These are phyloP conservation scores for Piliocolobus tephrosceles DNA, from an alignment of 2,113 vertebrate species.

Conservation along the genomic window DNA sequence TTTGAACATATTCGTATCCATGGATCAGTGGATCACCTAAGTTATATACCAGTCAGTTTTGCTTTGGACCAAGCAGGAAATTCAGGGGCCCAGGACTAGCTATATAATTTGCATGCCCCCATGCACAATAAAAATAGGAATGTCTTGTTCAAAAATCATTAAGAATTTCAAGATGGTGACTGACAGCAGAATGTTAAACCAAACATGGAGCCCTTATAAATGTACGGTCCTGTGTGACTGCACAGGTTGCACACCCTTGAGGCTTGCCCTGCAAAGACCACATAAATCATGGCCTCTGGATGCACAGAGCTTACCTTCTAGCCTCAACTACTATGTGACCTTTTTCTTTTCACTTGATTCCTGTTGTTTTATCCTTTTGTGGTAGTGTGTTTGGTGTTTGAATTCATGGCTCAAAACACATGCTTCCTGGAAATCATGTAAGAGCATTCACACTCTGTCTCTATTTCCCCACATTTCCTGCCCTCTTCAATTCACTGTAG, in stretches of 20 bases:
- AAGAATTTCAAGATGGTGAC: not conserved
- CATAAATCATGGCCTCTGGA: rapidly evolving
- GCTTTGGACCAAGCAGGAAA: not conserved
- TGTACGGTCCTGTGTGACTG: not conserved
- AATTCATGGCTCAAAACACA: not conserved
- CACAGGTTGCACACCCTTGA: rapidly evolving
- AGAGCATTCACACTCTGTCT: not conserved
- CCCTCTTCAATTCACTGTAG: not conserved
- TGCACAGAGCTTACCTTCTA: not conserved
- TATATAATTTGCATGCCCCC: not conserved
- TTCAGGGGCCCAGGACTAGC: not conserved
- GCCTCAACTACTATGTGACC: not conserved
- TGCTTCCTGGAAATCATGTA: not conserved
- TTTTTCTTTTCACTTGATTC: not conserved
- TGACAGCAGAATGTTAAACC: not conserved
- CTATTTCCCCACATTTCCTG: not conserved
- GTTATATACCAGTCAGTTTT: not conserved
- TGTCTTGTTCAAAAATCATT: not conserved
- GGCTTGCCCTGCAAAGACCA: not conserved
- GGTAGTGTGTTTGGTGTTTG: not conserved
- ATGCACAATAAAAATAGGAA: not conserved
- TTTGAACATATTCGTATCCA: not conserved
- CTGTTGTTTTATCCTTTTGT: not conserved
- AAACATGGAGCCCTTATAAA: not conserved
- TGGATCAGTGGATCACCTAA: not conserved